Conservation (phyloP, 2,888 invertebrate genomes). For the Beris chalybata region DNA sequence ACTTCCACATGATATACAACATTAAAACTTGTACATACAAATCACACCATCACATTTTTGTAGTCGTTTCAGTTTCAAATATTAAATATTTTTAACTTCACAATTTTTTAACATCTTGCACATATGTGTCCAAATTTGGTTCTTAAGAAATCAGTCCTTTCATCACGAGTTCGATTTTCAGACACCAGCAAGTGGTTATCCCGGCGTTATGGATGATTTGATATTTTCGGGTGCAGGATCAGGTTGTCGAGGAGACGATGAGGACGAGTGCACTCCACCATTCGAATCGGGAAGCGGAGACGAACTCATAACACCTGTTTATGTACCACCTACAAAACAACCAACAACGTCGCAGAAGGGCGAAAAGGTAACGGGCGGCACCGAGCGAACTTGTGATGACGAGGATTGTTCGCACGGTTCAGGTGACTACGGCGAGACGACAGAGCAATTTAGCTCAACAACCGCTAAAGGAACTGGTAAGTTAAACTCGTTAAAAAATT, state of each 20-base stretch:
- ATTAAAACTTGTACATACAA: no score
- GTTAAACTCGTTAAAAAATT: neutral
- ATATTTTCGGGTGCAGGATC: slow-evolving; percentile 92
- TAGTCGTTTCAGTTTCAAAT: slow-evolving; percentile 21
- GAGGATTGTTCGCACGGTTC: slow-evolving; percentile 86
- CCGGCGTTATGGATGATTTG: slow-evolving; percentile 80
- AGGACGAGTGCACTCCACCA: slow-evolving; percentile 85
- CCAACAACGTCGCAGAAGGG: slow-evolving; percentile 61
- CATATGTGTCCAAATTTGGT: slow-evolving; percentile 28
- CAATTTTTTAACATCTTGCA: slow-evolving; percentile 34
- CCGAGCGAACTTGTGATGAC: slow-evolving; percentile 72
- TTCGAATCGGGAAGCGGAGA: slow-evolving; percentile 85
- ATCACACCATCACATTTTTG: slow-evolving; percentile 14
- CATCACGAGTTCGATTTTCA: slow-evolving; percentile 48
- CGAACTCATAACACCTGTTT: slow-evolving; percentile 90
- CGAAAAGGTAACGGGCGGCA: slow-evolving; percentile 45
- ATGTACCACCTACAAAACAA: slow-evolving; percentile 78
- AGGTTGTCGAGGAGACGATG: slow-evolving; percentile 88
- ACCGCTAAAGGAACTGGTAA: slow-evolving; percentile 60
- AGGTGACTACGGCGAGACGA: slow-evolving; percentile 71
- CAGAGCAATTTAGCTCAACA: slow-evolving; percentile 63
- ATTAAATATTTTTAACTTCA: slow-evolving; percentile 26
- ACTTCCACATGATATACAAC: no score
- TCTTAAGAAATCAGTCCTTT: neutral
- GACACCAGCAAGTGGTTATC: slow-evolving; percentile 83